Evolutionary conservation across 2,113 vertebrate genomes (phyloP).

Genomic region (Murina feae): DNA sequence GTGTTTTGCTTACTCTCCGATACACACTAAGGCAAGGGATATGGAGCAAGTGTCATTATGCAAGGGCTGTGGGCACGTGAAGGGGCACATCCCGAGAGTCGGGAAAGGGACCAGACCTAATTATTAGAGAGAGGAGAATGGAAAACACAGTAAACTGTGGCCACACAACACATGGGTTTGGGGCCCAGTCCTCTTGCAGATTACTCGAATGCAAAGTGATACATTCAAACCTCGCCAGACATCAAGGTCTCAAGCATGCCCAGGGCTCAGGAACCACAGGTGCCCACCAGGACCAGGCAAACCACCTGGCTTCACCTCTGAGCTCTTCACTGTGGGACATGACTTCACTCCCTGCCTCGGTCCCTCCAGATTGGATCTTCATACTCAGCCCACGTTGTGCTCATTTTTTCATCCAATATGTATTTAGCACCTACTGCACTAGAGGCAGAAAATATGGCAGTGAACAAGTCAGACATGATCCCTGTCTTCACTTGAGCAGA

Average conservation of each 20-base stretch:
- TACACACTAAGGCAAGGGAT: fast-evolving
- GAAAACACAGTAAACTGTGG: not conserved
- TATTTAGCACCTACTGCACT: not conserved
- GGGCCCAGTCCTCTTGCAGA: not conserved
- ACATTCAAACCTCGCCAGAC: not conserved
- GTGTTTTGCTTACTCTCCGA: not conserved
- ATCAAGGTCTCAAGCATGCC: fast-evolving
- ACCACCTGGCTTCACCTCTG: not conserved
- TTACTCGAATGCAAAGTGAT: fast-evolving
- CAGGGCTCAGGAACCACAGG: not conserved
- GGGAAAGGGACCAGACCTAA: not conserved
- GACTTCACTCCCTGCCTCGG: not conserved
- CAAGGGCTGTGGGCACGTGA: not conserved
- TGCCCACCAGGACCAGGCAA: not conserved
- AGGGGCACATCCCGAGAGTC: not conserved
- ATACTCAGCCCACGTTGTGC: not conserved
- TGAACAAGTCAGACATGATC: not conserved
- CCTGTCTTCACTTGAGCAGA: not conserved
- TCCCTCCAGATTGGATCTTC: not conserved
- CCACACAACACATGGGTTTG: not conserved
- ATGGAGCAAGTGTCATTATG: not conserved
- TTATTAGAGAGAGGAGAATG: not conserved
- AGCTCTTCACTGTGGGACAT: not conserved
- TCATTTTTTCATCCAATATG: not conserved
- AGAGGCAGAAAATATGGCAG: not conserved